These are phyloP conservation scores for Rallus crepitans DNA, from an alignment of 2,797 vertebrate genomes.

Conservation along the genomic window DNA sequence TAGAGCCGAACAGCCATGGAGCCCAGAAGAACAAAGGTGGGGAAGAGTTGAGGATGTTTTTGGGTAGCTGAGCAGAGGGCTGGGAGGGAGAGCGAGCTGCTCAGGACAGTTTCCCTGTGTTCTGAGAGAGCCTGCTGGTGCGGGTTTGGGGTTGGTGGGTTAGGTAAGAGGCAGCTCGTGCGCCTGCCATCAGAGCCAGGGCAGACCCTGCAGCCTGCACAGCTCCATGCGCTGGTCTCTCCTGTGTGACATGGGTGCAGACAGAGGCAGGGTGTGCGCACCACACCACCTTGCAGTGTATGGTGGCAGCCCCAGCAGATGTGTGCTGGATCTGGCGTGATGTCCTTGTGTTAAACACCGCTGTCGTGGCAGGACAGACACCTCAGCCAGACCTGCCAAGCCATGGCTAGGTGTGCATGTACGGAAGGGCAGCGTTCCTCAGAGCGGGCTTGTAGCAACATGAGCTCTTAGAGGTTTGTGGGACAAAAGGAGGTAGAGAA, in stretches of 20 bases:
- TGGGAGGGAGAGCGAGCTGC: neutral
- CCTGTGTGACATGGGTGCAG: neutral
- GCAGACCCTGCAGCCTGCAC: neutral
- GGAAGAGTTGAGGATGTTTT: neutral
- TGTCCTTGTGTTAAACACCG: neutral
- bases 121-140: neutral
- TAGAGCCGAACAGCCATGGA: neutral
- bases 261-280: neutral
- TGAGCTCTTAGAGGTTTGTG: neutral
- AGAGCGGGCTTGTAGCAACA: neutral
- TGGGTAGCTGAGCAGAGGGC: neutral
- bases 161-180: neutral
- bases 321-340: neutral
- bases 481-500: neutral
- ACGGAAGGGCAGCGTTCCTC: rapidly evolving
- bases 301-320: neutral
- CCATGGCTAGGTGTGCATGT: neutral
- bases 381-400: neutral
- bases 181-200: too few species aligned
- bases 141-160: neutral
- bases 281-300: neutral
- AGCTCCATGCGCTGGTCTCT: neutral
- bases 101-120: neutral
- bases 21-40: neutral
- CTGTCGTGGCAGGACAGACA: rapidly evolving